These are phyloP conservation scores for Hypomecis atomaria DNA, from an alignment of 2,888 invertebrate genomes.

Conservation along the genomic window DNA sequence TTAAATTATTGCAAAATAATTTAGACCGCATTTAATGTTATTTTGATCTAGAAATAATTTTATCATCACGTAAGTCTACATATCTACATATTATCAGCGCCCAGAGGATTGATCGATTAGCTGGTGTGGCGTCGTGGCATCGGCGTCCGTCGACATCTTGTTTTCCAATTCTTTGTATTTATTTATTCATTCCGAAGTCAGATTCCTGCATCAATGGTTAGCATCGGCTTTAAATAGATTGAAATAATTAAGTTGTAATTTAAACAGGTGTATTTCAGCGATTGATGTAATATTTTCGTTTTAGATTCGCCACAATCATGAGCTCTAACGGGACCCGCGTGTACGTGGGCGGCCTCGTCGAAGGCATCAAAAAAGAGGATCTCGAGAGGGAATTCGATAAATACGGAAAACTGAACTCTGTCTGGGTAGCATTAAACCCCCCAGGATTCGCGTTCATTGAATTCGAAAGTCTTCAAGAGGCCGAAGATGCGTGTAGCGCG, in stretches of 20 bases:
- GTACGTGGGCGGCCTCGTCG: conserved; percentile 95
- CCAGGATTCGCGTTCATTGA: conserved; percentile 98
- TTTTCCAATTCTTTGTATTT: conserved; percentile 76
- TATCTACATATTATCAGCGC: conserved; percentile 30
- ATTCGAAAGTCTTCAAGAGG: conserved; percentile 94
- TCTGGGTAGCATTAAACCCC: conserved; percentile 97
- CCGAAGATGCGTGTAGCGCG: conserved; percentile 94
- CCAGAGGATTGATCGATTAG: conserved; percentile 38
- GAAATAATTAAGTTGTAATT: conserved; percentile 20
- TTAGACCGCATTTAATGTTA: conserved; percentile 60
- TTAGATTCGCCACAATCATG: conserved; percentile 63
- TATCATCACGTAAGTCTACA: conserved; percentile 65
- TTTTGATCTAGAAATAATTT: conserved; percentile 60
- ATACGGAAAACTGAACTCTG: conserved; percentile 95
- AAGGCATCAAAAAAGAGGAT: conserved; percentile 96
- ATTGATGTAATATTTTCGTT: conserved; percentile 47
- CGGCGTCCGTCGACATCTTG: conserved; percentile 78
- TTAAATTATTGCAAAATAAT: conserved; percentile 56
- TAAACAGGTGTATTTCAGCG: conserved; percentile 19
- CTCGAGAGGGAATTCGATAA: conserved; percentile 95
- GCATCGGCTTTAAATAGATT: conserved; percentile 34
- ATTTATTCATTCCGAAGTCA: conserved; percentile 59
- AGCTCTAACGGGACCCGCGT: conserved; percentile 89
- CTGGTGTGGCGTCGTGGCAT: conserved; percentile 73
- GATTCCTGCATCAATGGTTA: conserved; percentile 34